Evolutionary conservation across 2,797 vertebrate genomes (phyloP), one percentile per base, ranked within the genome.

Genomic region (Enoplosus armatus): DNA sequence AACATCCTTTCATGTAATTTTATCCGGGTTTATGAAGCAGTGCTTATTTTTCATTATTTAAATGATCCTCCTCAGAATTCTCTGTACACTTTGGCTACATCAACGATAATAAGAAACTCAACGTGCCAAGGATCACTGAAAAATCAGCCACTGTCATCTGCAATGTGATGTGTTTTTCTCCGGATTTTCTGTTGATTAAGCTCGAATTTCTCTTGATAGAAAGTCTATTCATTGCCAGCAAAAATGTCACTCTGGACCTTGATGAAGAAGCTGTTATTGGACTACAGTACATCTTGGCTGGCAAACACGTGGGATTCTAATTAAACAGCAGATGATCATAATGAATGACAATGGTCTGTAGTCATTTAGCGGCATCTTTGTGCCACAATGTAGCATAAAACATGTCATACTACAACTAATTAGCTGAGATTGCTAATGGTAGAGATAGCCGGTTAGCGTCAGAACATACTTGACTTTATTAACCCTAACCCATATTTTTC

Each of bases 301-400:
- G 37, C 55, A 81, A 53, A 78, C 60, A 50, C 45, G 64, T 37
- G 4, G 37, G 50, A 27, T 59, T 80, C 31, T 83, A 80, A 81
- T 87, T 72, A 75, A 80, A 80, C 48, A 72, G 66, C 54, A 77
- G 65, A 79, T 75, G 61, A 83, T 70, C 16, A 75, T 63, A 73
- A 69, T 85, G 45, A 77, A 84, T 61, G 75, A 61, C 72, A 79
- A 47, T 35, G 26, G 37, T 70, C 56, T 82, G 47, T 70, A 65
- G 65, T 81, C 81, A 69, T 20, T 74, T 50, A 68, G 51, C 10
- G 15, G 51, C 55, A 51, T 83, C 43, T 85, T 79, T 62, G 74
- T 62, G 59, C 35, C 48, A 18, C 24, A 29, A 26, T 39, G 29
- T 58, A 47, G 80, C 66, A 78, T 85, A 78, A 89, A 90, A 80